Conservation (phyloP, 2,797 vertebrate species). For the Vireo griseus region DNA sequence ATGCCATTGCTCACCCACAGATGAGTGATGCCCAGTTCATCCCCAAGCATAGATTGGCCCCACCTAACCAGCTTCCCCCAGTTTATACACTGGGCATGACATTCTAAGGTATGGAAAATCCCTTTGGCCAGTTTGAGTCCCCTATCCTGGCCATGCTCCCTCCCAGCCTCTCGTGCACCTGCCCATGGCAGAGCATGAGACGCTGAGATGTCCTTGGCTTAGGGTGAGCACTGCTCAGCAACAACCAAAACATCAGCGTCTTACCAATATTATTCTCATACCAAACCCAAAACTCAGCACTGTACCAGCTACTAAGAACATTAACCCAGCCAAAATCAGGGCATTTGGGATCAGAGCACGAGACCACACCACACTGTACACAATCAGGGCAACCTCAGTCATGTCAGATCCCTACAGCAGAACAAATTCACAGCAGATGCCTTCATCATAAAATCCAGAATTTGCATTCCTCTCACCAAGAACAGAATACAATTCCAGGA, state of each 20-base stretch:
- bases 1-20: fast-evolving
- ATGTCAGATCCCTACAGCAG: background rate
- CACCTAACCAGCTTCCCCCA: background rate
- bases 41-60: fast-evolving
- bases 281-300: background rate
- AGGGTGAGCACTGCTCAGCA: background rate
- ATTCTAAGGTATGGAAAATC: background rate
- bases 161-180: background rate
- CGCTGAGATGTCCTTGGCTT: background rate
- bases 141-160: background rate
- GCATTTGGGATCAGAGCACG: background rate
- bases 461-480: background rate
- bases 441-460: background rate
- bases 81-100: background rate
- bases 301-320: background rate
- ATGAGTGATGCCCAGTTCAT: background rate
- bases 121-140: background rate
- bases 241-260: background rate
- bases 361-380: background rate
- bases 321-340: background rate
- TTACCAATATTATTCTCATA: background rate
- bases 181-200: background rate
- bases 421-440: background rate
- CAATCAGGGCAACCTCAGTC: background rate
- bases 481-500: background rate